Evolutionary conservation across 1,140 invertebrate genomes (phyloP).

Genomic region (Philaenus spumarius): DNA sequence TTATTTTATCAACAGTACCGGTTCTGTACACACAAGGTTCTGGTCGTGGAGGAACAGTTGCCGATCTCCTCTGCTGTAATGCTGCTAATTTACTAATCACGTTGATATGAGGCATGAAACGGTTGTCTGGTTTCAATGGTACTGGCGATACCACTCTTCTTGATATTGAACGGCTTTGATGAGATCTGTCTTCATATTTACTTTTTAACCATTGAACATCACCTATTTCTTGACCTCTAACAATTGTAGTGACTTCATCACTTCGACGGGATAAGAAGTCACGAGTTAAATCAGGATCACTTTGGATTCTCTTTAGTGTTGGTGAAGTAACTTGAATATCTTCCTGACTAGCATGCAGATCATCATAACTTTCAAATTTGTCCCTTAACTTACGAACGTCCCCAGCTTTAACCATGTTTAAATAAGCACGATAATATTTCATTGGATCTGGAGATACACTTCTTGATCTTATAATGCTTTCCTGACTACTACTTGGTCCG

Average conservation of each 20-base stretch:
- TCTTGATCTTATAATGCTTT: conserved; percentile 25
- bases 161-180: conserved; percentile 44
- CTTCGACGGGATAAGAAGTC: conserved; percentile 43
- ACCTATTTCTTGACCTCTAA: conserved; percentile 47
- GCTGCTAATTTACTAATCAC: conserved; percentile 76
- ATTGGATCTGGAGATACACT: conserved; percentile 56
- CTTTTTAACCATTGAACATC: conserved; percentile 54
- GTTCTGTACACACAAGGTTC: conserved; percentile 27
- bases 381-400: conserved; percentile 64
- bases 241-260: conserved; percentile 32
- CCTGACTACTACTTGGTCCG: conserved; percentile 20
- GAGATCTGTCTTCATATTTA: conserved; percentile 48
- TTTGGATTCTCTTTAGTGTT: conserved; percentile 52
- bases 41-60: conserved; percentile 31
- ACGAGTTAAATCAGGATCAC: conserved; percentile 65
- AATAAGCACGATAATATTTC: conserved; percentile 58
- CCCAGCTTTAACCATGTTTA: conserved; percentile 61
- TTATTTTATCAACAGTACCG: conserved; percentile 59
- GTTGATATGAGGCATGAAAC: conserved; percentile 80
- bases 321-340: conserved; percentile 21
- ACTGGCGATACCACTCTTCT: conserved; percentile 52
- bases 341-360: conserved; percentile 27
- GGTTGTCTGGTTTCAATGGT: conserved; percentile 56
- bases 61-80: conserved; percentile 45
- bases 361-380: conserved; percentile 62